Evolutionary conservation across 1,140 invertebrate species (phyloP), one percentile per base, ranked within the genome.

Genomic region (Leptinotarsa texana): DNA sequence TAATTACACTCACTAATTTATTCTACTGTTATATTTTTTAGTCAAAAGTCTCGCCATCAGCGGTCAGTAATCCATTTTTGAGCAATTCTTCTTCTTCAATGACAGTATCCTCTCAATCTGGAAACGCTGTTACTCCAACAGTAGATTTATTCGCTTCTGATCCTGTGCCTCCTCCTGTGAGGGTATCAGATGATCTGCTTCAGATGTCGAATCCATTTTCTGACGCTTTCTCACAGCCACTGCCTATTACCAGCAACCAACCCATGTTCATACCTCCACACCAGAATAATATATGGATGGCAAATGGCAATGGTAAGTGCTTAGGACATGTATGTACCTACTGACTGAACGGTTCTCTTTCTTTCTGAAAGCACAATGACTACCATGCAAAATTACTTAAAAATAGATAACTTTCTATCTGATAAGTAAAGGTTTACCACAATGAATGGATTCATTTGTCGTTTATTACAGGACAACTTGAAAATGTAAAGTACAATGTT

Each of bases 141-240:
- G 27, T 94, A 49, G 94, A 95, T 86, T 86, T 96, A 77, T 95
- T 95, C 85, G 86, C 89, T 0, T 80, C 85, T 75, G 79, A 82
- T 78, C 81, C 84, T 76, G 82, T 79, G 67, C 80, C 82, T 72
- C 75, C 80, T 5, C 77, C 81, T 77, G 80, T 83, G 49, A 95
- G 93, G 87, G 93, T 95, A 24, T 96, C 94, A 8, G 95, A 97
- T 82, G 96, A 97, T 87, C 87, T 97, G 74, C 88, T 98, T 49
- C 93, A 95, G 82, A 87, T 97, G 77, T 92, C 90, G 65, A 98
- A 97, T 89, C 96, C 96, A 24, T 98, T 97, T 85, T 93, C 94
- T 48, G 94, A 96, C 83, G 95, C 94, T 88, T 95, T 95, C 84
- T 89, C 89, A 66, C 87, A 86, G 61, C 85, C 87, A 49, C 86